Conservation (phyloP, 2,888 invertebrate species). For the Zele albiditarsus region DNA sequence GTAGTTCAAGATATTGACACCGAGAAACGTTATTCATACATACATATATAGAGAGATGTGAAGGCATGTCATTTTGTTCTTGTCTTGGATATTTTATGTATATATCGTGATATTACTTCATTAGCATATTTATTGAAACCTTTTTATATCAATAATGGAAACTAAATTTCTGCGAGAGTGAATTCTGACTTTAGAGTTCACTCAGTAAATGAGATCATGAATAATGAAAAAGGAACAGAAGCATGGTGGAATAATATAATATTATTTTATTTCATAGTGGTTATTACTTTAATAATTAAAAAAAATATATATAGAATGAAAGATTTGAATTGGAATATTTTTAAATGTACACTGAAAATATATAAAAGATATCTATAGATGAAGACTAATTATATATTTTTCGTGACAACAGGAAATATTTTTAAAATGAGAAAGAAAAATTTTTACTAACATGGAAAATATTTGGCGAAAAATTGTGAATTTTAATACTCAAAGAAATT, state of each 20-base stretch:
- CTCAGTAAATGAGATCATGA: neutral
- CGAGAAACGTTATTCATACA: neutral
- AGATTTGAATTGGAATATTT: no score
- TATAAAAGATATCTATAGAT: no score
- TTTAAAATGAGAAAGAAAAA: no score
- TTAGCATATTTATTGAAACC: constrained; percentile 25
- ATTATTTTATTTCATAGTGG: constrained; percentile 51
- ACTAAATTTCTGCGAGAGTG: neutral
- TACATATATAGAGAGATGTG: no score
- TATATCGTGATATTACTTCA: constrained; percentile 2
- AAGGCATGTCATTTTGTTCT: neutral
- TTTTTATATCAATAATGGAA: neutral
- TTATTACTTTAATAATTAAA: neutral
- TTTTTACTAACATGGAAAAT: no score
- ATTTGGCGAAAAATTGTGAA: no score
- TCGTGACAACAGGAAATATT: no score
- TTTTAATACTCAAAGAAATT: no score
- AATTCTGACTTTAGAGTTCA: neutral
- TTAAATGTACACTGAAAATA: no score
- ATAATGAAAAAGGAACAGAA: constrained; percentile 7
- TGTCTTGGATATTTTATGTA: neutral
- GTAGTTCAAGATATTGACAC: constrained; percentile 1
- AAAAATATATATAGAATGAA: no score
- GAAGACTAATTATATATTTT: no score
- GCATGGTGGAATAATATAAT: constrained; percentile 25